Conservation (phyloP, 2,113 vertebrate genomes). For the Patagioenas fasciata region DNA sequence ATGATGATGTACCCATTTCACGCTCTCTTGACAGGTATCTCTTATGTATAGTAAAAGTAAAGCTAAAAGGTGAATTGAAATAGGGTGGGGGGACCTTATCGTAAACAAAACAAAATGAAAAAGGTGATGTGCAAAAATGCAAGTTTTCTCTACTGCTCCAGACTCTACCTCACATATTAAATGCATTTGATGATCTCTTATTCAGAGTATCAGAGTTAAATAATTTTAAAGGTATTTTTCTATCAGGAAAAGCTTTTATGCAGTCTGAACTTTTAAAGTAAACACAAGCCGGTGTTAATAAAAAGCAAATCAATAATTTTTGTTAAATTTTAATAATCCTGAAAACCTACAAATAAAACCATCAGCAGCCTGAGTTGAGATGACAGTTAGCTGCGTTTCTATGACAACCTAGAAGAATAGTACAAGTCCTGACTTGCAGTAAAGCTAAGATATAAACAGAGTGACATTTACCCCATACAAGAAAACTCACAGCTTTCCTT, state of each 20-base stretch:
- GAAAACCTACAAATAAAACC: constrained; percentile 82
- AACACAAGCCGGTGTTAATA: constrained; percentile 76
- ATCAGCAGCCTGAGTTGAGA: constrained; percentile 76
- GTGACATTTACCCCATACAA: constrained; percentile 79
- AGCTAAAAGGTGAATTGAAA: constrained; percentile 70
- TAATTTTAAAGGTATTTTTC: constrained; percentile 27
- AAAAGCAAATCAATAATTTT: constrained; percentile 84
- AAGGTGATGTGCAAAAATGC: constrained; percentile 62
- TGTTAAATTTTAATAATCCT: constrained; percentile 87
- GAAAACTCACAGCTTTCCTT: constrained; percentile 69
- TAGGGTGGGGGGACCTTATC: neutral
- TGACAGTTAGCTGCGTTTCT: constrained; percentile 82
- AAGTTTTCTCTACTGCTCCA: constrained; percentile 54
- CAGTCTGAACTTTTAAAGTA: constrained; percentile 70
- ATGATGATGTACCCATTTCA: constrained; percentile 69
- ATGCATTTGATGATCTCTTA: neutral
- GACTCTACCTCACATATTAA: constrained; percentile 54
- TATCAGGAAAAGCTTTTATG: constrained; percentile 51
- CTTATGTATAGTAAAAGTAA: constrained; percentile 75
- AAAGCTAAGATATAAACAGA: constrained; percentile 77
- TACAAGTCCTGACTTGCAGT: constrained; percentile 77
- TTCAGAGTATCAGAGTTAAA: constrained; percentile 26
- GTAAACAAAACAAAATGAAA: constrained; percentile 72
- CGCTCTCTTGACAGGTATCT: constrained; percentile 72
- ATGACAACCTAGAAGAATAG: constrained; percentile 79